Percentiles rank a stretch among this genome's conserved stretches.
phyloP scores from a whole-genome alignment of 1,140 invertebrate species.

The Ceratina australensis region DNA sequence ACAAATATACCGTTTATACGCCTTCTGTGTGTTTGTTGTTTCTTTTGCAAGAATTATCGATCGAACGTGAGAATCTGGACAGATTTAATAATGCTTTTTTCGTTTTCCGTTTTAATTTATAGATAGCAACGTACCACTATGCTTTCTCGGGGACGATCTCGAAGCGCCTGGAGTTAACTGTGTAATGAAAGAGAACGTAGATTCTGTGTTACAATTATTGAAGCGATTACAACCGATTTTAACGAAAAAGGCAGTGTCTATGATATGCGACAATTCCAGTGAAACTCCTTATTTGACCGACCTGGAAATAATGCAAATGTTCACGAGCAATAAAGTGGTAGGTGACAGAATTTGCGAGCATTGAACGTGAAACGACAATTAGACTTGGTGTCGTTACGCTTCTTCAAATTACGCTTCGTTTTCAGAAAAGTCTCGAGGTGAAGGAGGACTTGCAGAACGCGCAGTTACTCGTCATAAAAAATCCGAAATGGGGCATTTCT shows the following conservation, averaged over 20 bases:
- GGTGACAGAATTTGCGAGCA: slow-evolving; percentile 46
- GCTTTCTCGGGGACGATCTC: slow-evolving; percentile 75
- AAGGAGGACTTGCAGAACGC: slow-evolving; percentile 83
- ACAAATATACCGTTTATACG: too few species aligned
- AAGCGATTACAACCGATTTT: slow-evolving; percentile 82
- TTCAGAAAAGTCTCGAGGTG: slow-evolving; percentile 76
- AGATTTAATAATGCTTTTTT: slow-evolving; percentile 1
- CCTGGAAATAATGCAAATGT: slow-evolving; percentile 77
- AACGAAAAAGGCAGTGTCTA: slow-evolving; percentile 79
- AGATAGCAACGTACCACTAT: slow-evolving; percentile 82
- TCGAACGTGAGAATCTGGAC: too few species aligned
- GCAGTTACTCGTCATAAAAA: slow-evolving; percentile 84
- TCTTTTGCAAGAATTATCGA: background rate
- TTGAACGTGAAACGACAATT: slow-evolving; percentile 16
- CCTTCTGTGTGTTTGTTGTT: background rate
- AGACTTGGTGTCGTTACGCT: too few species aligned
- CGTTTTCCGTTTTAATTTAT: slow-evolving; percentile 59
- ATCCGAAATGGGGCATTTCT: slow-evolving; percentile 85
- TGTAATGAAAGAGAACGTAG: slow-evolving; percentile 81
- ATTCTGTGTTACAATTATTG: slow-evolving; percentile 81
- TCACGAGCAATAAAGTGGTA: slow-evolving; percentile 69
- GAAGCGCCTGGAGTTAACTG: slow-evolving; percentile 82
- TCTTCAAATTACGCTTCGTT: slow-evolving; percentile 46
- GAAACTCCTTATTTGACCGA: slow-evolving; percentile 81
- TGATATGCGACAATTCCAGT: slow-evolving; percentile 81